These are phyloP conservation scores for Eretmocerus hayati DNA, from an alignment of 2,888 invertebrate genomes.

Conservation along the genomic window DNA sequence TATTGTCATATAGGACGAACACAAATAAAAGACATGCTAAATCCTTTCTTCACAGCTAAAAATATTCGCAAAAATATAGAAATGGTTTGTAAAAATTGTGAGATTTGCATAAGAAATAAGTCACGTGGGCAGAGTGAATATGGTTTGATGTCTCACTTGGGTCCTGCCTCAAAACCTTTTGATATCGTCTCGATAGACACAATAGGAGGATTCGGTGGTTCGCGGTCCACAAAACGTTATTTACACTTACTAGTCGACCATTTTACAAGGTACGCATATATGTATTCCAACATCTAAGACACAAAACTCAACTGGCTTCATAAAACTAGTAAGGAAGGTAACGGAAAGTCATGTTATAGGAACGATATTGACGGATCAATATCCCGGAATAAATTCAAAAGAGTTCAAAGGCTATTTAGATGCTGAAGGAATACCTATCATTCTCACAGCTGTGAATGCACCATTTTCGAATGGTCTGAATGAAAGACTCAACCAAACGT, in stretches of 20 bases:
- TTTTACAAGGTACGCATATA: slow-evolving; percentile 18
- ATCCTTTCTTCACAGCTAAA: slow-evolving; percentile 12
- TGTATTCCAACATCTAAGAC: slow-evolving; percentile 17
- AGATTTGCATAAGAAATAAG: slow-evolving; percentile 24
- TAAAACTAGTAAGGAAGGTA: slow-evolving; percentile 12
- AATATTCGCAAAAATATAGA: slow-evolving; percentile 22
- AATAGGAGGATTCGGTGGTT: slow-evolving; percentile 23
- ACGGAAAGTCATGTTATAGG: slow-evolving; percentile 8
- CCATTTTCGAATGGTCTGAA: slow-evolving; percentile 12
- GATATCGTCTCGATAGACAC: slow-evolving; percentile 26
- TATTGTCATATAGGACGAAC: slow-evolving; percentile 20
- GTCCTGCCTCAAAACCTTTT: slow-evolving; percentile 21
- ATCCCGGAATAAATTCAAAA: slow-evolving; percentile 19
- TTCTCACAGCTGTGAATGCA: slow-evolving; percentile 14
- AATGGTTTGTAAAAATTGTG: slow-evolving; percentile 14
- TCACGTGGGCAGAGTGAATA: slow-evolving; percentile 22
- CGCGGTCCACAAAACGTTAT: slow-evolving; percentile 22
- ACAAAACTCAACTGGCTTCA: slow-evolving; percentile 14
- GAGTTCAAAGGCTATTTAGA: slow-evolving; percentile 14
- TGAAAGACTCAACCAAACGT: slow-evolving; percentile 14
- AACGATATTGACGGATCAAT: slow-evolving; percentile 15
- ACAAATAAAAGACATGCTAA: slow-evolving; percentile 18
- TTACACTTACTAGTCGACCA: slow-evolving; percentile 17
- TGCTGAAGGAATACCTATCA: slow-evolving; percentile 2
- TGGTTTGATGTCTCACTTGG: slow-evolving; percentile 23